phyloP scores from a whole-genome alignment of 2,888 invertebrate species.

The Harpalus rubripes region DNA sequence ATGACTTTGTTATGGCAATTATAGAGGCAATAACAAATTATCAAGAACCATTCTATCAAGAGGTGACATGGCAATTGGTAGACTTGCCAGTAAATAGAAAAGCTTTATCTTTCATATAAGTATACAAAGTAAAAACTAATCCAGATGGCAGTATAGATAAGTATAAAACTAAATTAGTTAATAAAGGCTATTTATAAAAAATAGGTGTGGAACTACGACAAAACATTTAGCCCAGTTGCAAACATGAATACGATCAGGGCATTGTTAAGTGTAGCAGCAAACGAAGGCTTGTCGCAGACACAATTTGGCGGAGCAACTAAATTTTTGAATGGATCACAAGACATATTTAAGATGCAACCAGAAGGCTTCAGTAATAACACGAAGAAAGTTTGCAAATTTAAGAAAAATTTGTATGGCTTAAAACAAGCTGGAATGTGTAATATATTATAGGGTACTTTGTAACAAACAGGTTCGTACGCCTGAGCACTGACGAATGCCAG shows the following conservation, averaged over 20 bases:
- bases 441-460: too few species aligned
- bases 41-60: not conserved
- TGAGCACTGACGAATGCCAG: too few species aligned
- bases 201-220: constrained; percentile 68
- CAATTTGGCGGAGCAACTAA: constrained; percentile 45
- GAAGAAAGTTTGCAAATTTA: constrained; percentile 71
- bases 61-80: not conserved
- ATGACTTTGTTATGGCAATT: not conserved
- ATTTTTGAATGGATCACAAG: constrained; percentile 71
- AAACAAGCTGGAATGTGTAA: too few species aligned
- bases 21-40: not conserved
- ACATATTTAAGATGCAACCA: constrained; percentile 73
- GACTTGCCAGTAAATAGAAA: not conserved
- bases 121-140: not conserved
- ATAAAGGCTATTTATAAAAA: constrained; percentile 61
- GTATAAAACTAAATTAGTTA: constrained; percentile 69
- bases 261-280: constrained; percentile 68
- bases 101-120: not conserved
- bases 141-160: not conserved
- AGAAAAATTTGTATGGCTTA: constrained; percentile 73
- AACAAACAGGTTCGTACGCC: too few species aligned
- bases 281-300: constrained; percentile 67
- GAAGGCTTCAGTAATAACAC: constrained; percentile 72
- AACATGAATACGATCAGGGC: constrained; percentile 54
- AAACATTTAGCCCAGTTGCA: constrained; percentile 70